Evolutionary conservation across 2,113 vertebrate species (phyloP), one percentile per base, ranked within the genome.

Genomic region (Tamias sibiricus): DNA sequence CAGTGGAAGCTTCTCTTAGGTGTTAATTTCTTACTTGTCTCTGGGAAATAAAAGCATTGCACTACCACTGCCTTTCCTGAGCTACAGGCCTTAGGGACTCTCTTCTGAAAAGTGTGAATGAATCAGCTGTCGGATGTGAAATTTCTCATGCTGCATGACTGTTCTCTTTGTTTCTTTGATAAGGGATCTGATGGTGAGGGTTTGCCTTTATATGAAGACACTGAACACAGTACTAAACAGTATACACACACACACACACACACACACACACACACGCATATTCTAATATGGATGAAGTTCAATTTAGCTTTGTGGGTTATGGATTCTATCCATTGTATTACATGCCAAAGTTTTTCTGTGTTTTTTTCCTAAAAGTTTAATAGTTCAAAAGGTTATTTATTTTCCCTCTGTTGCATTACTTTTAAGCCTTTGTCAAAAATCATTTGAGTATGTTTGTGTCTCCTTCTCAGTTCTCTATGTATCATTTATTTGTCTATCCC

Each of bases 11-110:
- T 57, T 72, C n/a, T 92, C 26, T 66, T 68, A 44, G 62, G 85
- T 93, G 8, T 86, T 90, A 64, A 79, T 93, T 80, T 93, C 72
- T 95, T 52, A 81, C 20, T 85, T 82, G 32, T 79, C 16, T 91
- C 42, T 0, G 4, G 44, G 79, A 93, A 54, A 91, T 37, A 0
- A 20, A 88, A 89, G n/a, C 28, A 64, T 82, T 47, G 2, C 19
- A 9, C 4, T 32, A 42, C 10, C 52, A 5, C 32, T 83, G 82
- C 24, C 24, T 75, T 47, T 77, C 16, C 44, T 74, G 40, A 75
- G 32, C 47, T 28, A 0, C 6, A 90, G 17, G 13, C 32, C n/a
- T 47, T 8, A 93, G 42, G 17, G 42, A 26, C 1, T 54, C 2
- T 32, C 17, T 86, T 90, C 57, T 28, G 2, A 2, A 44, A 69